These are phyloP conservation scores for Lithophane socia DNA, from an alignment of 2,888 invertebrate species.

Conservation along the genomic window DNA sequence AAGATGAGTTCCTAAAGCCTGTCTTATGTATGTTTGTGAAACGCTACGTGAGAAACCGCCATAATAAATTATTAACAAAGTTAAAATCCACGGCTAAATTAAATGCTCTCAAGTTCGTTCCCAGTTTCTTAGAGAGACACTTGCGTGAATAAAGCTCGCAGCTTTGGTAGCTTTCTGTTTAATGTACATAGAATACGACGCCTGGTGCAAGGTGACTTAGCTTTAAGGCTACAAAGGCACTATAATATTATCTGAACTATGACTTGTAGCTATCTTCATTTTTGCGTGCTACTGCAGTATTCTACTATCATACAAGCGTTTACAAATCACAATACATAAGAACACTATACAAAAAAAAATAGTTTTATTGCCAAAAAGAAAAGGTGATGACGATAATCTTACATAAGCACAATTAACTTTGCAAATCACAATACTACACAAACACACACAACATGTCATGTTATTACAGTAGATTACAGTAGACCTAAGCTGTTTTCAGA, in stretches of 20 bases:
- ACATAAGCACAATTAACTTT: too few species aligned
- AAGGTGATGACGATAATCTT: too few species aligned
- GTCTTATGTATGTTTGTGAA: constrained; percentile 3
- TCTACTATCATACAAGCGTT: not conserved
- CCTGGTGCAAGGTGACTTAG: not conserved
- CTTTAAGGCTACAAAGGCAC: constrained; percentile 28
- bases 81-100: constrained; percentile 41
- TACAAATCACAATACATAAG: not conserved
- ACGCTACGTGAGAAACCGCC: constrained; percentile 41
- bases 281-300: not conserved
- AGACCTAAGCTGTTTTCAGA: not conserved
- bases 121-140: constrained; percentile 36
- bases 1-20: not conserved
- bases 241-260: not conserved
- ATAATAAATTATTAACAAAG: constrained; percentile 43
- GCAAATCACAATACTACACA: too few species aligned
- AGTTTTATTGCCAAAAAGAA: too few species aligned
- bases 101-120: constrained; percentile 29
- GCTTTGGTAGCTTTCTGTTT: constrained; percentile 38
- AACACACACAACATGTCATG: too few species aligned
- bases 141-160: constrained; percentile 26
- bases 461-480: too few species aligned
- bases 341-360: not conserved
- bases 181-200: not conserved
- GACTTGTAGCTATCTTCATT: not conserved